A percentile compares a stretch with the other conserved stretches of the same genome.
phyloP scores from a whole-genome alignment of 2,888 invertebrate genomes.

The Silvanus unidentatus region DNA sequence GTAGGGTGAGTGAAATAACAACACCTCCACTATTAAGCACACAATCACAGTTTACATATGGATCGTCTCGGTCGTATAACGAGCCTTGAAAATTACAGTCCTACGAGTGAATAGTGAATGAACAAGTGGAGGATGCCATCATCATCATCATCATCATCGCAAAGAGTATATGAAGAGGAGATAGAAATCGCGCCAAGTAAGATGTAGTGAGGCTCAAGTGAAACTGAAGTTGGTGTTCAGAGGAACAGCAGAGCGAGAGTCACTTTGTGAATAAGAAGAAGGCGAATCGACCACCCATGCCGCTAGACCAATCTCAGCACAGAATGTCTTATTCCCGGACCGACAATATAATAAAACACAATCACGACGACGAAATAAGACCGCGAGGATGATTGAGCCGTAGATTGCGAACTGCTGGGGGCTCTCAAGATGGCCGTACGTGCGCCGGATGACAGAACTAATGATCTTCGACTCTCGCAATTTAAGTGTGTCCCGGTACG shows the following conservation, averaged over 20 bases:
- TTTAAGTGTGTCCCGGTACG: slow-evolving; percentile 23
- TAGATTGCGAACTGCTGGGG: slow-evolving; percentile 39
- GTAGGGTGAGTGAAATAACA: no score
- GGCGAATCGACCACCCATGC: slow-evolving; percentile 45
- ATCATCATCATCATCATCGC: slow-evolving; percentile 10
- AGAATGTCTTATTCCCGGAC: slow-evolving; percentile 47
- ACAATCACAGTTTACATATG: no score
- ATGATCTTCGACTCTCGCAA: slow-evolving; percentile 30
- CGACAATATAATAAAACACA: slow-evolving; percentile 47
- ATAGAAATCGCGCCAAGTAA: slow-evolving; percentile 32
- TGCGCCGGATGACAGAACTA: slow-evolving; percentile 34
- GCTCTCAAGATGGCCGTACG: slow-evolving; percentile 37
- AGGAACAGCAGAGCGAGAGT: slow-evolving; percentile 9
- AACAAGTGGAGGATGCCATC: slow-evolving; percentile 2
- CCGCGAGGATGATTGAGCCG: slow-evolving; percentile 46
- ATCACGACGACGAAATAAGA: slow-evolving; percentile 44
- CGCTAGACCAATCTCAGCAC: slow-evolving; percentile 47
- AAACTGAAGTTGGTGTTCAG: slow-evolving; percentile 35
- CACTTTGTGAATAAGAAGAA: slow-evolving; percentile 13
- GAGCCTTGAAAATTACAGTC: no score
- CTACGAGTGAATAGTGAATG: not conserved
- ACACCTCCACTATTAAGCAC: no score
- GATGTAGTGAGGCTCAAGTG: slow-evolving; percentile 25
- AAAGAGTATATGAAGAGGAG: slow-evolving; percentile 22
- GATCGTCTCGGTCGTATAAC: no score